These are phyloP conservation scores for Sinocyclocheilus rhinocerous DNA, from an alignment of 2,113 vertebrate genomes.

Conservation along the genomic window DNA sequence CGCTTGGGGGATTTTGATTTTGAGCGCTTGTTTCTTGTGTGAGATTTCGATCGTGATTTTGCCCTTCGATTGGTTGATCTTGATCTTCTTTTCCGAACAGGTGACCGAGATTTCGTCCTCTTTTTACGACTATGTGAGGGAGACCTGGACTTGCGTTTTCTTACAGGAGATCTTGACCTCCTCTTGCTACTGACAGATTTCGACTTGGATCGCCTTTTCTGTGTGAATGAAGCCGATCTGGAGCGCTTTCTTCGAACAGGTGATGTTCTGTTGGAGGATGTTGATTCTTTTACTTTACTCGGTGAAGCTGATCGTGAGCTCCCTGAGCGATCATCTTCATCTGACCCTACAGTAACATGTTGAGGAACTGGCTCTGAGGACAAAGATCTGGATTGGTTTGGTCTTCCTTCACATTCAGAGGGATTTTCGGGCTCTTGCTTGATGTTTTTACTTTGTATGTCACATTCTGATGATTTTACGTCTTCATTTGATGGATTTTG, in stretches of 20 bases:
- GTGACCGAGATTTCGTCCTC: constrained; percentile 74
- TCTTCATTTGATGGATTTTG: constrained; percentile 35
- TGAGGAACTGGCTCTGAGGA: constrained; percentile 63
- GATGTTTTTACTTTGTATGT: not conserved
- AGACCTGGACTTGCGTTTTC: constrained; percentile 74
- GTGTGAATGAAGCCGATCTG: constrained; percentile 67
- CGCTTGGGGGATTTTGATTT: constrained; percentile 67
- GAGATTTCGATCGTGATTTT: constrained; percentile 73
- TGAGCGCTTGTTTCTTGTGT: constrained; percentile 69
- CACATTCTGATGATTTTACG: constrained; percentile 31
- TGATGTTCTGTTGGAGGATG: constrained; percentile 55
- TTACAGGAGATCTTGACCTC: constrained; percentile 70
- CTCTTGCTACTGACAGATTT: constrained; percentile 68
- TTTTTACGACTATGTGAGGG: constrained; percentile 69
- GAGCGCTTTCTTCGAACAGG: constrained; percentile 67
- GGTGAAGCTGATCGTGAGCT: constrained; percentile 49
- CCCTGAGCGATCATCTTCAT: constrained; percentile 58
- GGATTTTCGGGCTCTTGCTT: not conserved
- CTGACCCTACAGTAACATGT: constrained; percentile 55
- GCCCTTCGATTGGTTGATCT: constrained; percentile 65
- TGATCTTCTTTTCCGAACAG: constrained; percentile 68
- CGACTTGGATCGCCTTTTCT: constrained; percentile 62
- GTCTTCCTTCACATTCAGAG: constrained; percentile 20
- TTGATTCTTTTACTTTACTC: constrained; percentile 29
- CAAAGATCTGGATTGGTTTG: constrained; percentile 58